A percentile compares a stretch with the other conserved stretches of the same genome.
Conservation (phyloP, 2,888 invertebrate species). For the Charanyca ferruginea region DNA sequence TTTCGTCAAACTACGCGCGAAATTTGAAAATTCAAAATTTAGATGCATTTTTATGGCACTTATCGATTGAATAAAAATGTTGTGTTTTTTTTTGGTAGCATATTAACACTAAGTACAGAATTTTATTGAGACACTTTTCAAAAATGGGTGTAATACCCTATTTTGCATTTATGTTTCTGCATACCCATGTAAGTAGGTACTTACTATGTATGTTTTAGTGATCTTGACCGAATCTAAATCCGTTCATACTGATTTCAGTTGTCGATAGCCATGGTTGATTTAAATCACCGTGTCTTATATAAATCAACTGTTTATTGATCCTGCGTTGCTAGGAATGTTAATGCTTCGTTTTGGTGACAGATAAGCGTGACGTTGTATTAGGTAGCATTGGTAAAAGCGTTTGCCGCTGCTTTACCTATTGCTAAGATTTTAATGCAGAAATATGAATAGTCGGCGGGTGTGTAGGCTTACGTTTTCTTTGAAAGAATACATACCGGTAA, state of each 20-base stretch:
- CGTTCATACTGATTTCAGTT: constrained; percentile 42
- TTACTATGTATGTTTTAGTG: constrained; percentile 28
- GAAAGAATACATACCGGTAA: no score
- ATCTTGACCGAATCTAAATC: constrained; percentile 56
- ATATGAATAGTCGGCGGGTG: fast-evolving
- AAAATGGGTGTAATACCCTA: no score
- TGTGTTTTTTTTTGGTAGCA: no score
- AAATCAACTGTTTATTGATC: constrained; percentile 35
- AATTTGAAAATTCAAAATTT: no score
- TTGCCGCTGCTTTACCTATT: neutral
- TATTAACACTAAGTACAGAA: no score
- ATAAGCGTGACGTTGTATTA: constrained; percentile 1
- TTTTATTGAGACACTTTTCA: no score
- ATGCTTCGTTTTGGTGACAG: constrained; percentile 22
- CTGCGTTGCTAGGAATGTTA: constrained; percentile 28
- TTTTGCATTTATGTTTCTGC: constrained; percentile 16
- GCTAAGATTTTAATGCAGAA: neutral
- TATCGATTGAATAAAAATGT: no score
- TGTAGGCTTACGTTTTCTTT: no score
- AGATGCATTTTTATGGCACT: no score
- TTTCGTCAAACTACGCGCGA: no score
- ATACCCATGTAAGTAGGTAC: constrained; percentile 1
- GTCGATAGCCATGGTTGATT: constrained; percentile 37
- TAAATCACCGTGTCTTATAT: constrained; percentile 27
- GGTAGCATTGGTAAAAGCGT: neutral